phyloP scores from a whole-genome alignment of 1,140 invertebrate genomes.

The Grapholita molesta region DNA sequence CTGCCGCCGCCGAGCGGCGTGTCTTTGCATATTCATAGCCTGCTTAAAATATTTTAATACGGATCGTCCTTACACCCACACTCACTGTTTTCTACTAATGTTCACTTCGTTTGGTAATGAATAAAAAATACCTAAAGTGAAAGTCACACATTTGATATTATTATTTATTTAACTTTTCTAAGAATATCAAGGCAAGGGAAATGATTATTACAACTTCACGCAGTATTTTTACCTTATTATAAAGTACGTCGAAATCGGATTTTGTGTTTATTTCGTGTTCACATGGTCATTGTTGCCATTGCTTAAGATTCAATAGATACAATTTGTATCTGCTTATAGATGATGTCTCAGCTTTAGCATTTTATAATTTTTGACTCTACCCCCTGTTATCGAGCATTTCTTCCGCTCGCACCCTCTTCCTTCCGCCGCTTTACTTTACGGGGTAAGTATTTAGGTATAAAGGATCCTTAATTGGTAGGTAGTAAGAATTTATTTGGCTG shows the following conservation, averaged over 20 bases:
- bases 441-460: constrained; percentile 62
- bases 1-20: constrained; percentile 61
- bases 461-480: constrained; percentile 66
- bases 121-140: constrained; percentile 47
- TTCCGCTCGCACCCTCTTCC: constrained; percentile 65
- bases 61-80: constrained; percentile 57
- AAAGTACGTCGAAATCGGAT: too few relatives aligned
- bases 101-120: constrained; percentile 60
- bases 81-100: constrained; percentile 68
- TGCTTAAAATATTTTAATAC: constrained; percentile 78
- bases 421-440: constrained; percentile 60
- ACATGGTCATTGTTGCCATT: background rate
- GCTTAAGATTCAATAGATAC: too few relatives aligned
- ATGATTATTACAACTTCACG: too few relatives aligned
- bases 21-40: constrained; percentile 76
- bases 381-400: constrained; percentile 66
- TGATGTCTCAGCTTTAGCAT: constrained; percentile 49
- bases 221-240: too few relatives aligned
- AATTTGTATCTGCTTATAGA: constrained; percentile 33
- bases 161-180: background rate
- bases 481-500: constrained; percentile 57
- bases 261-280: too few relatives aligned
- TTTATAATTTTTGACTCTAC: constrained; percentile 67
- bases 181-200: too few relatives aligned
- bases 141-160: background rate